Conservation (phyloP, 2,888 invertebrate genomes). For the Nymphalis polychloros region DNA sequence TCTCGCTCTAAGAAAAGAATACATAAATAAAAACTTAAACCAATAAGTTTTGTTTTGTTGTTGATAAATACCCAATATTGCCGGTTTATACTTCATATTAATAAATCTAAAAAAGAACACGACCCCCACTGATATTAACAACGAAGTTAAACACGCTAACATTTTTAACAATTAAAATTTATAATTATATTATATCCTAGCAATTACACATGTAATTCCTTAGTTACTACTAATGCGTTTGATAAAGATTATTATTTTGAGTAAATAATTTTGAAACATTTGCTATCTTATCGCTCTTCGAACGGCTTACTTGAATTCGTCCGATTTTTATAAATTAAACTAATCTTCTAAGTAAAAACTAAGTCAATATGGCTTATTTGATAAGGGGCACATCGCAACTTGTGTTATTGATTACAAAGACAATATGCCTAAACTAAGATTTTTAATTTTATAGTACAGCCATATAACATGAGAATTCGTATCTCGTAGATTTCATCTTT, state of each 20-base stretch:
- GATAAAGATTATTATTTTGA: not conserved
- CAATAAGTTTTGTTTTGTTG: conserved; percentile 74
- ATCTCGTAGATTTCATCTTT: no score
- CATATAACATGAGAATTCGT: no score
- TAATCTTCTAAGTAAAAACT: conserved; percentile 14
- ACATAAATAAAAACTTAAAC: conserved; percentile 77
- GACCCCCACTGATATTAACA: conserved; percentile 51
- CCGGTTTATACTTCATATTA: conserved; percentile 59
- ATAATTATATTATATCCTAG: not conserved
- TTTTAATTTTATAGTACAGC: no score
- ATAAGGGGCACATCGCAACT: no score
- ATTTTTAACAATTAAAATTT: conserved; percentile 43
- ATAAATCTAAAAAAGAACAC: conserved; percentile 60
- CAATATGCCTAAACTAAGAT: no score
- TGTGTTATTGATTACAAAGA: no score
- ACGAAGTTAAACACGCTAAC: conserved; percentile 51
- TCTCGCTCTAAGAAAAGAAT: conserved; percentile 59
- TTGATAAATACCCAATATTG: conserved; percentile 78
- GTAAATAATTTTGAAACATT: conserved; percentile 9
- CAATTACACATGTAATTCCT: not conserved
- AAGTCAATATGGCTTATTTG: not conserved
- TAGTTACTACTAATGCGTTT: not conserved
- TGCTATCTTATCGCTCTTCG: conserved; percentile 17
- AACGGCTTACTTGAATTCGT: not conserved
- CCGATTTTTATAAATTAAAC: conserved; percentile 8